Conservation (phyloP, 2,888 invertebrate species). For the Platycnemis pennipes region DNA sequence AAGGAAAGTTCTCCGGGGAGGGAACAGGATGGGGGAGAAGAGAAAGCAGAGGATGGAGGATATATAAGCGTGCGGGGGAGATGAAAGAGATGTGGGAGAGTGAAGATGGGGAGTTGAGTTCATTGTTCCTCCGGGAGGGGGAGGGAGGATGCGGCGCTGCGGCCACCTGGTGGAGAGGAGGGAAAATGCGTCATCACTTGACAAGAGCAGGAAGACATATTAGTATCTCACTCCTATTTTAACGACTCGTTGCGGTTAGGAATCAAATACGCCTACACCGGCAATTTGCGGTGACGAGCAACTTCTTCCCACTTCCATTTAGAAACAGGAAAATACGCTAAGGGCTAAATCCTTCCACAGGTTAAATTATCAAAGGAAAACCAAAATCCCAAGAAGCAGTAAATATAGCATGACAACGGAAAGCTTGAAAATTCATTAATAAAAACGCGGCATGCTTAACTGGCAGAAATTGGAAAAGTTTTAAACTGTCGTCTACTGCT, state of each 20-base stretch:
- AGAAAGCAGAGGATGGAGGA: neutral
- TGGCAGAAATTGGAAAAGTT: too few relatives aligned
- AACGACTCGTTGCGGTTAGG: neutral
- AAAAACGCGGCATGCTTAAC: too few relatives aligned
- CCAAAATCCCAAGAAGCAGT: too few relatives aligned
- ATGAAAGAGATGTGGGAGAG: neutral
- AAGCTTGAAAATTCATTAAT: too few relatives aligned
- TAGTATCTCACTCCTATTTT: neutral
- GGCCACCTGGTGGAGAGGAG: neutral
- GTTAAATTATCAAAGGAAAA: too few relatives aligned
- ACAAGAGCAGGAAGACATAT: slow-evolving; percentile 7
- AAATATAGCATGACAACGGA: too few relatives aligned
- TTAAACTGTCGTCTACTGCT: too few relatives aligned
- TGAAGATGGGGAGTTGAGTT: neutral
- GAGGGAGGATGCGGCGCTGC: neutral
- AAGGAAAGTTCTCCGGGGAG: neutral
- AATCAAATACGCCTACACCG: neutral
- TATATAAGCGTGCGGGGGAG: neutral
- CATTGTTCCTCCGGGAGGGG: neutral
- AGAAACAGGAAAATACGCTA: too few relatives aligned
- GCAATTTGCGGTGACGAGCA: neutral
- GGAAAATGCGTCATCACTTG: neutral
- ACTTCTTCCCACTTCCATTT: neutral
- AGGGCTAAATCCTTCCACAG: too few relatives aligned
- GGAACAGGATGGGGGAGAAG: neutral